Evolutionary conservation across 2,797 vertebrate genomes (phyloP).

Genomic region (Pachyuromys duprasi): DNA sequence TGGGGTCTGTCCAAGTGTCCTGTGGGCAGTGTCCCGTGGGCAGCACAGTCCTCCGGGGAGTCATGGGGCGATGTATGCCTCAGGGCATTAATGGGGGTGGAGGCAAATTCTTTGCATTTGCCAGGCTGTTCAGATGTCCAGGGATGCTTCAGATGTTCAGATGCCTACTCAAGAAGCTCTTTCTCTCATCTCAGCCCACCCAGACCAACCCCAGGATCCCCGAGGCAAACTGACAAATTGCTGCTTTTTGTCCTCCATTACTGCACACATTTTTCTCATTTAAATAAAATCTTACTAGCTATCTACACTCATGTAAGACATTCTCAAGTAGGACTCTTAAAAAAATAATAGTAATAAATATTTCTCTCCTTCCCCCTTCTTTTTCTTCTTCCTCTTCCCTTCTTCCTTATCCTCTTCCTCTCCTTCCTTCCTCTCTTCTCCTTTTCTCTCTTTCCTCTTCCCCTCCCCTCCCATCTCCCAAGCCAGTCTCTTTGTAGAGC

Average conservation of each 20-base stretch:
- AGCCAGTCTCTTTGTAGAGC: background rate
- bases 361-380: background rate
- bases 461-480: too few relatives aligned
- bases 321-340: background rate
- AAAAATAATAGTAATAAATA: background rate
- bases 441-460: too few relatives aligned
- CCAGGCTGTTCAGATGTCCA: background rate
- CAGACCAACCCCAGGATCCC: background rate
- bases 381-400: background rate
- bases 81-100: background rate
- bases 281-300: conserved; percentile 1
- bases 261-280: background rate
- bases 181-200: background rate
- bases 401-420: background rate
- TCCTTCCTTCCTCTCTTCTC: too few relatives aligned
- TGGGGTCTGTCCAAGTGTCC: background rate
- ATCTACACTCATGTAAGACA: background rate
- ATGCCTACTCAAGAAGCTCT: background rate
- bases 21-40: background rate
- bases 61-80: accelerated
- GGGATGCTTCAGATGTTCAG: background rate
- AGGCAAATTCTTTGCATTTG: background rate
- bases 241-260: conserved; percentile 30
- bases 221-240: background rate
- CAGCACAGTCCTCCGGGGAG: background rate